phyloP scores from a whole-genome alignment of 2,888 invertebrate species.

The Latrodectus elegans region DNA sequence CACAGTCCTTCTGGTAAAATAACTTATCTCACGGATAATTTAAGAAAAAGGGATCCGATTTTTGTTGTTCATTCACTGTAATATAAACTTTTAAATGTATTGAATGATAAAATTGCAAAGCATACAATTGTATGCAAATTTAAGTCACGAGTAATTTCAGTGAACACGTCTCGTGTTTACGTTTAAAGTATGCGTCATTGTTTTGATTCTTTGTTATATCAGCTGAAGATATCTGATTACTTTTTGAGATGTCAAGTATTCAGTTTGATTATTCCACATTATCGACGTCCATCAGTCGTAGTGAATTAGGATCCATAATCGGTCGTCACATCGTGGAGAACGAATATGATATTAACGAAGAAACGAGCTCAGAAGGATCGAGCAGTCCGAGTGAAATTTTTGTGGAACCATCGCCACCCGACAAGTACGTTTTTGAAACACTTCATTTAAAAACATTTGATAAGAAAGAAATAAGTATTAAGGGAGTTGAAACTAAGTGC shows the following conservation, averaged over 20 bases:
- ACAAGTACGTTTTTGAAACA: constrained; percentile 22
- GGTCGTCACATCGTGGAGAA: constrained; percentile 45
- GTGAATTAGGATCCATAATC: constrained; percentile 52
- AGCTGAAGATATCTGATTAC: constrained; percentile 3
- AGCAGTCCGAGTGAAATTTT: constrained; percentile 37
- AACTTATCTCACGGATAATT: not conserved
- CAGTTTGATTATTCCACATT: constrained; percentile 65
- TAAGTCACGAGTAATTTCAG: not conserved
- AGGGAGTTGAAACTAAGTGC: no score
- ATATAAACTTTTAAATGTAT: no score
- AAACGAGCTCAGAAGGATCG: constrained; percentile 42
- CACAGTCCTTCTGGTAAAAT: not conserved
- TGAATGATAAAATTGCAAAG: no score
- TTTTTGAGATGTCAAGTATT: constrained; percentile 47
- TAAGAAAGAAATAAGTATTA: no score
- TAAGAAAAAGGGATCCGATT: no score
- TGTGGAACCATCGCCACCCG: constrained; percentile 55
- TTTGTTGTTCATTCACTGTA: no score
- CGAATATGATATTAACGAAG: constrained; percentile 58
- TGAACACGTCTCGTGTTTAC: constrained; percentile 11
- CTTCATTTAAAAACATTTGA: no score
- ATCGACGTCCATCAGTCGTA: constrained; percentile 63
- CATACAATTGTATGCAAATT: constrained; percentile 14
- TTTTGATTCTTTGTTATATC: constrained; percentile 8
- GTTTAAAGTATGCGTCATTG: constrained; percentile 10